A percentile compares a stretch with the other conserved stretches of the same genome.
These are phyloP conservation scores for Heliocidaris erythrogramma DNA, from an alignment of 35 echinoderm and acorn worm species.

Conservation along the genomic window DNA sequence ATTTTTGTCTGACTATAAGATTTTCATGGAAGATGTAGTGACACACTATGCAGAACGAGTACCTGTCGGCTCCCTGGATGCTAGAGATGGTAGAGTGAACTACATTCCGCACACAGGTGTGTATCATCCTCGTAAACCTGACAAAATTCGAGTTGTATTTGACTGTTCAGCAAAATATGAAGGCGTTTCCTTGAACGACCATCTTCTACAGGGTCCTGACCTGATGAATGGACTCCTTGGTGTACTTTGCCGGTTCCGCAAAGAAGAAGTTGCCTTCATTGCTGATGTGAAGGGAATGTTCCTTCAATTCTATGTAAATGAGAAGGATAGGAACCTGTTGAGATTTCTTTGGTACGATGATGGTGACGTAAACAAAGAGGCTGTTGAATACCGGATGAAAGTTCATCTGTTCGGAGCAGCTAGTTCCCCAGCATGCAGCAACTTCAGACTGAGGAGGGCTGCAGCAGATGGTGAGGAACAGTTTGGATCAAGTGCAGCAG, in stretches of 20 bases:
- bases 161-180: not conserved
- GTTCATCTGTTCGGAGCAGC: too few species aligned
- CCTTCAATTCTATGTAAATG: not conserved
- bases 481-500: too few species aligned
- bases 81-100: not conserved
- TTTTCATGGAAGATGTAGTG: constrained; percentile 58
- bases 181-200: not conserved
- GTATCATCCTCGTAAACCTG: not conserved
- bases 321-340: not conserved
- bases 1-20: constrained; percentile 12
- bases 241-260: not conserved
- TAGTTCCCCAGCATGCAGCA: too few species aligned
- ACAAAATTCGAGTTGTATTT: not conserved
- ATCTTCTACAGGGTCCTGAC: not conserved
- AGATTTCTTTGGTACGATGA: not conserved
- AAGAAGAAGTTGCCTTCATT: not conserved
- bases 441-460: too few species aligned
- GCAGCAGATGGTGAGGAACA: too few species aligned
- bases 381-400: not conserved
- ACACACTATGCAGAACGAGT: constrained; percentile 51
- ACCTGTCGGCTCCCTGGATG: not conserved
- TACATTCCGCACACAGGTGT: not conserved
- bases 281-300: not conserved
- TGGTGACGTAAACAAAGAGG: not conserved
- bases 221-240: not conserved